Evolutionary conservation across 2,888 invertebrate genomes (phyloP).

Genomic region (Pristionchus maxplancki): DNA sequence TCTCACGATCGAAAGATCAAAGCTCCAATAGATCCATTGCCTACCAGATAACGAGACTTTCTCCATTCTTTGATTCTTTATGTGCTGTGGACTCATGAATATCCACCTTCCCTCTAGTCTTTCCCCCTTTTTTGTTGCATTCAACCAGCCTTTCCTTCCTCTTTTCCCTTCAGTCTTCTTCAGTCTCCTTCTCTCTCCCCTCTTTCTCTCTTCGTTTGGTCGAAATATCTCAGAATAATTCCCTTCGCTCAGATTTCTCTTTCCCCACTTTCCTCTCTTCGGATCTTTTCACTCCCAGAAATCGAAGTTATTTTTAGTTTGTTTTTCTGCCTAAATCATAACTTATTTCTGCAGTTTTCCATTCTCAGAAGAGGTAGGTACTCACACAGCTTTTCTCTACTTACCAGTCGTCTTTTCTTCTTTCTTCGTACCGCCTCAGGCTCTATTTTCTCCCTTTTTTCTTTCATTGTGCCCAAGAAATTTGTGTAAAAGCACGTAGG

Average conservation of each 20-base stretch:
- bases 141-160: slow-evolving; percentile 8
- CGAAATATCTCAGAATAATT: background rate
- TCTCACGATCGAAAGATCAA: background rate
- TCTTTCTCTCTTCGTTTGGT: background rate
- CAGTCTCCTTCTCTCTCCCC: slow-evolving; percentile 4
- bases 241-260: background rate
- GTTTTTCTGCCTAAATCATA: slow-evolving; percentile 9
- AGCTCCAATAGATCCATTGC: background rate
- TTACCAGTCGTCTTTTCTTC: background rate
- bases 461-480: background rate
- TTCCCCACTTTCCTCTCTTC: slow-evolving; percentile 12
- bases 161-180: background rate
- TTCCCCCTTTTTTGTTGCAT: slow-evolving; percentile 4
- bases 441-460: background rate
- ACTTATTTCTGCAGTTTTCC: background rate
- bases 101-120: background rate
- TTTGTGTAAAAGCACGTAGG: background rate
- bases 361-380: background rate
- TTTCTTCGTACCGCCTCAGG: background rate
- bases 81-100: slow-evolving; percentile 13
- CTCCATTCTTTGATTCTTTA: background rate
- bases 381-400: background rate
- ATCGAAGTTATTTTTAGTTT: background rate
- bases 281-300: background rate
- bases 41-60: background rate